These are phyloP conservation scores for Onthophagus taurus DNA, from an alignment of 1,140 invertebrate species.

Conservation along the genomic window DNA sequence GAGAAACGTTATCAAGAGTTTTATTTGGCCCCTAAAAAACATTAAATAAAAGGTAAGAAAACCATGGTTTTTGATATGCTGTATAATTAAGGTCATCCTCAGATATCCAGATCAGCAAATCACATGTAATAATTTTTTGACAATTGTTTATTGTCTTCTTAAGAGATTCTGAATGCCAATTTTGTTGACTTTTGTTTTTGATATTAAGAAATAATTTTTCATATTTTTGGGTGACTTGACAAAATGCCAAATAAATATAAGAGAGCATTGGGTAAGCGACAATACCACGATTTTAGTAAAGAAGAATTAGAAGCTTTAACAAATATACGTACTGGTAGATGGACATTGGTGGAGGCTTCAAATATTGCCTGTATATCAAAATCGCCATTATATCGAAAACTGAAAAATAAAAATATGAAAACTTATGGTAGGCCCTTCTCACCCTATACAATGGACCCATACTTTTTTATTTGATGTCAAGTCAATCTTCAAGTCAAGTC, in stretches of 20 bases:
- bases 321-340: not conserved
- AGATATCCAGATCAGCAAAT: constrained; percentile 5
- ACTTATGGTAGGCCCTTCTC: not conserved
- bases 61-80: not conserved
- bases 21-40: not conserved
- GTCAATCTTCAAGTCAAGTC: too few relatives aligned
- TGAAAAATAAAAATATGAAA: constrained; percentile 6
- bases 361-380: not conserved
- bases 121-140: not conserved
- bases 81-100: constrained; percentile 6
- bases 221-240: not conserved
- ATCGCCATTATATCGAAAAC: not conserved
- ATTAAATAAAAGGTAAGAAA: constrained; percentile 1
- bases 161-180: not conserved
- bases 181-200: not conserved
- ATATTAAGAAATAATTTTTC: not conserved
- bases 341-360: not conserved
- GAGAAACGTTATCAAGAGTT: not conserved
- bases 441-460: too few relatives aligned
- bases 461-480: too few relatives aligned
- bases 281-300: not conserved
- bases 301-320: constrained; percentile 2
- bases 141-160: constrained; percentile 2
- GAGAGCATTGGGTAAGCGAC: too few relatives aligned
- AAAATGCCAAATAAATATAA: not conserved